A percentile compares a stretch with the other conserved stretches of the same genome.
phyloP scores from a whole-genome alignment of 2,888 invertebrate genomes.

The Neuroscelio doddi region DNA sequence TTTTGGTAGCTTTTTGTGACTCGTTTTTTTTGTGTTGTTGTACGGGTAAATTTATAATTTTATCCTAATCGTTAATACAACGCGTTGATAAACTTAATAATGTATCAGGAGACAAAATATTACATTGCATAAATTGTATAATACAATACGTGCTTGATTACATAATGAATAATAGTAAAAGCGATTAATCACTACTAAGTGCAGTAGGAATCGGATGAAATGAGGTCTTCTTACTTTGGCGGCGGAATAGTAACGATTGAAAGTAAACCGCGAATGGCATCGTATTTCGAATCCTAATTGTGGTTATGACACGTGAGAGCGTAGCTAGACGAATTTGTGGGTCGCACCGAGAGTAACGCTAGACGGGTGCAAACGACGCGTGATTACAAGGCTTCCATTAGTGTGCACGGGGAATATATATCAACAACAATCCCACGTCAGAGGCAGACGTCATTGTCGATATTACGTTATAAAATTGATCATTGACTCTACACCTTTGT shows the following conservation, averaged over 20 bases:
- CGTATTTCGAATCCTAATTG: constrained; percentile 17
- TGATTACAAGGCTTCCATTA: constrained; percentile 21
- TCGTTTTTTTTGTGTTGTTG: not conserved
- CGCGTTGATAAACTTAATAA: too few species aligned
- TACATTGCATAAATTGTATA: not conserved
- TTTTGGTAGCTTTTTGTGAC: too few species aligned
- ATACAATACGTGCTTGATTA: not conserved
- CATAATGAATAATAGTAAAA: not conserved
- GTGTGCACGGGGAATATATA: not conserved
- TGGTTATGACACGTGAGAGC: constrained; percentile 30
- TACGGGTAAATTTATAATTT: not conserved
- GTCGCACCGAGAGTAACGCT: constrained; percentile 28
- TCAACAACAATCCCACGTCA: constrained; percentile 1
- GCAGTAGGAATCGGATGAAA: not conserved
- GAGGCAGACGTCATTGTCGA: constrained; percentile 2
- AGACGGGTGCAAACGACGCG: constrained; percentile 43
- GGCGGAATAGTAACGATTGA: constrained; percentile 6
- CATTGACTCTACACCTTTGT: not conserved
- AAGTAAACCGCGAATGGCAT: constrained; percentile 12
- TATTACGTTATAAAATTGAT: constrained; percentile 1
- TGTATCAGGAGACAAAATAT: not conserved
- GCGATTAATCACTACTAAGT: not conserved
- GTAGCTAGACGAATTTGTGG: constrained; percentile 26
- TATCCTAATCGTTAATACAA: too few species aligned
- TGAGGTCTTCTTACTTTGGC: not conserved